Evolutionary conservation across 2,888 invertebrate genomes (phyloP), one percentile per base, ranked within the genome.

Genomic region (Phymatocera aterrima): DNA sequence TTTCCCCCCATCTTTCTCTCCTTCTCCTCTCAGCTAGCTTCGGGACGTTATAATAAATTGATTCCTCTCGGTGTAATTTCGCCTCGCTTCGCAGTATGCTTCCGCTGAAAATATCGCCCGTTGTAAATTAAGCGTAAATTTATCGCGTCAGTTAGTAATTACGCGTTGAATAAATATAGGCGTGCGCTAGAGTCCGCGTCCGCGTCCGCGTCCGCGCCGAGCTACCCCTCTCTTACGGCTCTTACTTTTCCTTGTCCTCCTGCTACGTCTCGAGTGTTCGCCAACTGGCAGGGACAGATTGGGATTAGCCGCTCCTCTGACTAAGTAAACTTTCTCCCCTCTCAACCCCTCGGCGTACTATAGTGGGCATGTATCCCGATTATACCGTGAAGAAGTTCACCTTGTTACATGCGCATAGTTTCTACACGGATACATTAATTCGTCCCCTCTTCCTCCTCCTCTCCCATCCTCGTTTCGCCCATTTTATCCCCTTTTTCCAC

Each of bases 111-210:
- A 83, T 83, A 85, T 83, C 61, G 79, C 80, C 75, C 57, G 75
- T 79, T 81, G 79, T 85, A 83, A 85, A 85, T 84, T 81, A 81
- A 75, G 57, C 70, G 60, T 60, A 78, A 84, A 85, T 83, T 85
- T 84, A 82, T 82, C 81, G 81, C 81, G 77, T 61, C 77, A 79
- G 82, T 81, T 81, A 81, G 83, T 84, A 83, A 84, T 85, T 84
- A 81, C 82, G 79, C 83, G 82, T 82, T 80, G 82, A 83, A 84
- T 84, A 84, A 84, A 85, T 84, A 83, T 83, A 84, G 82, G 79
- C 81, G 80, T 72, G 79, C 77, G 74, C 34, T 48, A 91, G 91
- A n/a, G n/a, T n/a, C n/a, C n/a, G 91, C 91, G 91, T 91, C 91
- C 83, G 82, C 80, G 40, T 70, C 60, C 18, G 64, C 75, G 21